Evolutionary conservation across 1,140 invertebrate genomes (phyloP).

Genomic region (Venustaconcha ellipsiformis): DNA sequence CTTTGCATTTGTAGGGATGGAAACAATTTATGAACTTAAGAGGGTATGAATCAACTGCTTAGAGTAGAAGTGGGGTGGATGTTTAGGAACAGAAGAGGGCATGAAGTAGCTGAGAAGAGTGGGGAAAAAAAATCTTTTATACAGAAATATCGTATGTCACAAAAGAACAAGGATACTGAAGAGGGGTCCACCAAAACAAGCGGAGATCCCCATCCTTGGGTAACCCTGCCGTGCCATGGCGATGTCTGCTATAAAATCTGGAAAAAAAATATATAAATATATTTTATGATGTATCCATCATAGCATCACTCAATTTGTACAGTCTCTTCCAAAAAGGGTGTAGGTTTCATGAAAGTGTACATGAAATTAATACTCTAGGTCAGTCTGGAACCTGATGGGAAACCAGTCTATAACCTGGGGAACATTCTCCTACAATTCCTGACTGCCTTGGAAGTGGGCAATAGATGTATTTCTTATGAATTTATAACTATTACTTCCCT

Average conservation of each 20-base stretch:
- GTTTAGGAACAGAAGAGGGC: too few species aligned
- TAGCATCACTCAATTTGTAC: not conserved
- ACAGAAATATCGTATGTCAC: not conserved
- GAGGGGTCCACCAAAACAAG: constrained; percentile 80
- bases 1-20: too few species aligned
- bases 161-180: constrained; percentile 73
- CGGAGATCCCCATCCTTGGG: constrained; percentile 78
- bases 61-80: too few species aligned
- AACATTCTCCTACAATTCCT: not conserved
- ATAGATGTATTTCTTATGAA: too few species aligned
- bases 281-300: not conserved
- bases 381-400: not conserved
- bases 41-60: too few species aligned
- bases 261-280: constrained; percentile 30
- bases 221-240: constrained; percentile 76
- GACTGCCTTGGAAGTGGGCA: not conserved
- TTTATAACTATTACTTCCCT: too few species aligned
- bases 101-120: too few species aligned
- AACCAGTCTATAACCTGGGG: not conserved
- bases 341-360: too few species aligned
- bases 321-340: not conserved
- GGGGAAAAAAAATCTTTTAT: too few species aligned
- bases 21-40: too few species aligned
- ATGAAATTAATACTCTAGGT: not conserved
- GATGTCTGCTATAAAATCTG: constrained; percentile 78